These are phyloP conservation scores for Oxyura jamaicensis DNA, from an alignment of 2,113 vertebrate species.

Conservation along the genomic window DNA sequence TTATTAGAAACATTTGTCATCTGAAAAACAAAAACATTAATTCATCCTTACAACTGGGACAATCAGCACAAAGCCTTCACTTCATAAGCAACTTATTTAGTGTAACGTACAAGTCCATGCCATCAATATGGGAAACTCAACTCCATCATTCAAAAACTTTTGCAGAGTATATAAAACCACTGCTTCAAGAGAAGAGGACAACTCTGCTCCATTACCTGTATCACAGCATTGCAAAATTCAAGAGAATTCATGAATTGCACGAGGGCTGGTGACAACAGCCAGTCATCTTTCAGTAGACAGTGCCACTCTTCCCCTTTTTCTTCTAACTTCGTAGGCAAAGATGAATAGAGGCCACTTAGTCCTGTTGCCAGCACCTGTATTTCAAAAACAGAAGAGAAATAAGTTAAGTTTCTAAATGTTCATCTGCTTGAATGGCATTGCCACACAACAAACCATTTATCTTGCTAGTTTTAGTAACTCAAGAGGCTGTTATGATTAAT, in stretches of 20 bases:
- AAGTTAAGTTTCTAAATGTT: not conserved
- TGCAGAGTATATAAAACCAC: not conserved
- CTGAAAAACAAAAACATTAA: not conserved
- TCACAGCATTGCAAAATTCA: conserved; percentile 96
- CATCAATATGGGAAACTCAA: not conserved
- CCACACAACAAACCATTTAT: not conserved
- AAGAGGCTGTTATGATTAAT: not conserved
- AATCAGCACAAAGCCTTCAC: not conserved
- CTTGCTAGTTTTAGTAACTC: not conserved
- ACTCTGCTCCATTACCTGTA: conserved; percentile 81
- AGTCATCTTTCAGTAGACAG: conserved; percentile 91
- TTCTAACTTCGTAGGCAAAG: conserved; percentile 92
- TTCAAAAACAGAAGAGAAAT: conserved; percentile 6
- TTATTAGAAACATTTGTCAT: not conserved
- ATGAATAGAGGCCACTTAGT: conserved; percentile 95
- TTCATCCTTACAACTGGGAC: not conserved
- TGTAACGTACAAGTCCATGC: not conserved
- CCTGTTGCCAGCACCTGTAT: conserved; percentile 93
- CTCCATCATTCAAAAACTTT: not conserved
- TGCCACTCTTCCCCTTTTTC: conserved; percentile 93
- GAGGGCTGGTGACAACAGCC: conserved; percentile 88
- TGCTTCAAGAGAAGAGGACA: not conserved
- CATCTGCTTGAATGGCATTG: not conserved
- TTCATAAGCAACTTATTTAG: not conserved
- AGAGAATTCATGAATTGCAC: conserved; percentile 97